Conservation (phyloP, 2,797 vertebrate genomes). For the Anniella stebbinsi region DNA sequence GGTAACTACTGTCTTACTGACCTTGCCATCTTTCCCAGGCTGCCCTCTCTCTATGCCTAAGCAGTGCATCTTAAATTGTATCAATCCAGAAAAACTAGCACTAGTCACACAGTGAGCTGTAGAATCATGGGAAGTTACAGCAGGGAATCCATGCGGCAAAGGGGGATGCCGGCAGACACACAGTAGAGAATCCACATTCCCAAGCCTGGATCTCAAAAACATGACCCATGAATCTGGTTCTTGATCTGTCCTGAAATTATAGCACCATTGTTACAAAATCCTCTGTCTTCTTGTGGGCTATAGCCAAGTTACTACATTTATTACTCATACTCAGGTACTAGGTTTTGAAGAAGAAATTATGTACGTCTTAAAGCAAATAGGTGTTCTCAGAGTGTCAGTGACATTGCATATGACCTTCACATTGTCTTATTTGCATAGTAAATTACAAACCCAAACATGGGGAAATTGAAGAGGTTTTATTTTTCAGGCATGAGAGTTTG, state of each 20-base stretch:
- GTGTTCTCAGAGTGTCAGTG: conserved; percentile 18
- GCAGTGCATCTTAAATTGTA: neutral
- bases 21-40: neutral
- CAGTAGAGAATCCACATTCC: neutral
- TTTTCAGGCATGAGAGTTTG: conserved; percentile 26
- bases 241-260: conserved; percentile 13
- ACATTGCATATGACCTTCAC: conserved; percentile 52
- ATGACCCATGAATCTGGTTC: neutral
- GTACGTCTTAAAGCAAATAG: conserved; percentile 32
- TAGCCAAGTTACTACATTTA: neutral
- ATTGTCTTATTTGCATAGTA: conserved; percentile 37
- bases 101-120: neutral
- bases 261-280: neutral
- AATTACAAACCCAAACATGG: conserved; percentile 38
- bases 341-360: neutral
- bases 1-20: neutral
- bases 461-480: conserved; percentile 39
- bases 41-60: neutral
- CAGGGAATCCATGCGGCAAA: neutral
- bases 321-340: neutral
- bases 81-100: too few relatives aligned
- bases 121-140: neutral
- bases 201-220: neutral
- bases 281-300: neutral
- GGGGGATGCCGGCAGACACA: neutral